Conservation (phyloP, 2,888 invertebrate genomes). For the Cataglyphis altisquamis region DNA sequence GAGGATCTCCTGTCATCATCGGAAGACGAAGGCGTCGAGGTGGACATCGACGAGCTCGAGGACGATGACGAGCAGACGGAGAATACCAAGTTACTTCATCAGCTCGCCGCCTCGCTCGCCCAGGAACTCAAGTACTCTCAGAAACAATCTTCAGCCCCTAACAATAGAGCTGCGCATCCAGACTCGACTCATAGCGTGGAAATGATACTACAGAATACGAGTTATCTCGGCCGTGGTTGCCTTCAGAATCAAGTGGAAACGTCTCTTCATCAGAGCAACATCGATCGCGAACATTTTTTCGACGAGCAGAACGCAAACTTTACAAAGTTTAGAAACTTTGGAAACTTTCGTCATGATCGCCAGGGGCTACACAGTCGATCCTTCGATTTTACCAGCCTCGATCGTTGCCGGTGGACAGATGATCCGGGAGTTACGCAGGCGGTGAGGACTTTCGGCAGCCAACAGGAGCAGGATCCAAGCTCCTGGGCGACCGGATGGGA, state of each 20-base stretch:
- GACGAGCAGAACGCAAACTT: conserved; percentile 20
- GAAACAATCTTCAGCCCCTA: conserved; percentile 52
- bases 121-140: conserved; percentile 80
- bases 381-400: conserved; percentile 40
- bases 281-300: not conserved
- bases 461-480: conserved; percentile 48
- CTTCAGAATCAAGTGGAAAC: conserved; percentile 43
- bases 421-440: conserved; percentile 31
- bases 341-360: not conserved
- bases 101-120: conserved; percentile 79
- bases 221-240: conserved; percentile 58
- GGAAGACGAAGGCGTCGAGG: conserved; percentile 83
- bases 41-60: conserved; percentile 78
- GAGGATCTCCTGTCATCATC: conserved; percentile 76
- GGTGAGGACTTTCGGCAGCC: conserved; percentile 7
- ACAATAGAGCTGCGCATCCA: conserved; percentile 37
- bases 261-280: not conserved
- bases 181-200: conserved; percentile 72
- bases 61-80: conserved; percentile 67
- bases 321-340: conserved; percentile 38
- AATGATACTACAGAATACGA: conserved; percentile 68
- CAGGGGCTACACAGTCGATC: conserved; percentile 22
- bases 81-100: conserved; percentile 78
- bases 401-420: conserved; percentile 60
- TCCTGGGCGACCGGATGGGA: conserved; percentile 83